Percentiles rank a stretch among this genome's conserved stretches.
These are phyloP conservation scores for Falco punctatus DNA, from an alignment of 2,113 vertebrate species.

Conservation along the genomic window DNA sequence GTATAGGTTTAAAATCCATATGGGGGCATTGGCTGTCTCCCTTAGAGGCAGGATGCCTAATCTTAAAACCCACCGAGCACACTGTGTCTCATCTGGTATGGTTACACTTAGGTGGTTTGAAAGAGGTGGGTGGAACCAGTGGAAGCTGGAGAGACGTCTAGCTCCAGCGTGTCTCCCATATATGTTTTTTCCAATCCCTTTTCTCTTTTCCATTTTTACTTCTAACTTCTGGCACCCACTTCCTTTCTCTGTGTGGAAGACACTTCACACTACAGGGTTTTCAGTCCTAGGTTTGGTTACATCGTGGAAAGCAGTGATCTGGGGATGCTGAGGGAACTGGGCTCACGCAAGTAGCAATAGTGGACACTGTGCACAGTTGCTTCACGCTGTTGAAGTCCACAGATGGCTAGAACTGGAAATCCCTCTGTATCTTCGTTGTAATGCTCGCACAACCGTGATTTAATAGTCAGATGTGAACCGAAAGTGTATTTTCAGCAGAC, in stretches of 20 bases:
- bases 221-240: neutral
- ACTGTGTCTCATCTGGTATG: fast-evolving
- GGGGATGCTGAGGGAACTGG: neutral
- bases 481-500: slow-evolving; percentile 68
- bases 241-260: neutral
- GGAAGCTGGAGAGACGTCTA: neutral
- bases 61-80: neutral
- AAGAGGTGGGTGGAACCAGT: neutral
- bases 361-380: neutral
- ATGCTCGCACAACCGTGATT: slow-evolving; percentile 24
- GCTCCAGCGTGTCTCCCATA: neutral
- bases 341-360: neutral
- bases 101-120: neutral
- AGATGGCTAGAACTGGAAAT: slow-evolving; percentile 12
- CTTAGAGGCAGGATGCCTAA: neutral
- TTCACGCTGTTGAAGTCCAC: neutral
- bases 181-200: neutral
- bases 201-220: slow-evolving; percentile 9
- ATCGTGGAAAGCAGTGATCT: neutral
- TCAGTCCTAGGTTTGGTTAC: neutral
- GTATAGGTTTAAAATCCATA: neutral
- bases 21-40: neutral
- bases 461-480: slow-evolving; percentile 54
- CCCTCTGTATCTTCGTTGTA: slow-evolving; percentile 52
- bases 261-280: neutral